Base-by-base conservation (phyloP, 2,113 vertebrate genomes). In the Cavia porcellus region DNA sequence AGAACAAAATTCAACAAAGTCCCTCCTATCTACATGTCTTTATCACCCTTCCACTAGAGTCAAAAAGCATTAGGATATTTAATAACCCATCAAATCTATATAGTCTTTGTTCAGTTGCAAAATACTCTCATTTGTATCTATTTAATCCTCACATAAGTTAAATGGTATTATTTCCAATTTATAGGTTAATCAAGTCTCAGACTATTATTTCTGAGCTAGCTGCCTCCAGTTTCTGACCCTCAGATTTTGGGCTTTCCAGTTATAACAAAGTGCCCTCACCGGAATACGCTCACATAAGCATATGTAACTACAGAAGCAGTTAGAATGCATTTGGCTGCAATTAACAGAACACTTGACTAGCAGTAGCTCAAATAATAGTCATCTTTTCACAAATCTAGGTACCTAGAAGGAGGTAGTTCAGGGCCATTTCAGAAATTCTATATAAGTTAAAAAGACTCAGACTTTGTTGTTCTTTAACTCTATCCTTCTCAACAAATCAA, bases 191-290 rank as follows among this genome's bases (percentile, higher is more conserved):
- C 13, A 89, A 89, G n/a, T 47, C 45, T 95, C 68, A 66, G 22
- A 61, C 5, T 88, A 52, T 83, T 75, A 75, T 68, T 82, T 90
- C 88, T 91, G 75, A 89, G 25, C 47, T 62, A 81, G 20, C 94
- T 52, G 70, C 55, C 84, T 35, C 32, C 4, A 79, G 61, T 52
- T 93, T 90, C 75, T 82, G 17, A 85, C 79, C 85, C 55, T 74
- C 62, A 80, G 74, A 66, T 87, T 59, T 66, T 45, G 24, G 66
- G 75, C 57, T 86, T 89, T 74, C 64, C 80, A 66, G 1, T 62
- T 85, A 79, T 64, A 72, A 55, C 55, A 89, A 42, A 89, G 8
- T 45, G 57, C 66, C n/a, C 7, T 50, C 25, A 66, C 42, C 52
- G 47, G 62, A 89, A 72, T 10, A 17, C 28, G 59, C 35, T 45